Percentiles rank a stretch among this genome's conserved stretches.
phyloP scores from a whole-genome alignment of 1,140 invertebrate species.

The Drosophila ironensis region DNA sequence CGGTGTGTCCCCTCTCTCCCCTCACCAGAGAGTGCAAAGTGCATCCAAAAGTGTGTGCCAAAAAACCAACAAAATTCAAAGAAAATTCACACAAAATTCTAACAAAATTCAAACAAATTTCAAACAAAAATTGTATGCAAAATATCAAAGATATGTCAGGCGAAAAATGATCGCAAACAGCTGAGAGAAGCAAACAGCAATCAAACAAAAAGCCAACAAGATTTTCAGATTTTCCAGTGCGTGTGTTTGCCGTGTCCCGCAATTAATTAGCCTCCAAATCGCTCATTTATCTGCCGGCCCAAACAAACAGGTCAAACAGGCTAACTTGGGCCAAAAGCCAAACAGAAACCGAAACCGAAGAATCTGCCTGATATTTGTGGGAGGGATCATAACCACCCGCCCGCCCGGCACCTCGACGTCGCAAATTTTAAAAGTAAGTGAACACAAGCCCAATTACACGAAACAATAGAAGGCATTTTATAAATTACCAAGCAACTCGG shows the following conservation, averaged over 20 bases:
- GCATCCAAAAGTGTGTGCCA: background rate
- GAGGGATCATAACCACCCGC: no score
- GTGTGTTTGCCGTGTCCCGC: slow-evolving; percentile 9
- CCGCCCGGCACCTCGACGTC: background rate
- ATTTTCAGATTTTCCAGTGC: background rate
- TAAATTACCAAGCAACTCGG: slow-evolving; percentile 2
- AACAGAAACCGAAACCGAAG: background rate
- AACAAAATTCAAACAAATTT: background rate
- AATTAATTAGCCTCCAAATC: slow-evolving; percentile 70
- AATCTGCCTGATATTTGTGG: no score
- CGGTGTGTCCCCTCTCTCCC: background rate
- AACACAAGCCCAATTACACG: slow-evolving; percentile 29
- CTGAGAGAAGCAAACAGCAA: slow-evolving; percentile 17
- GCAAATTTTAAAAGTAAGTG: slow-evolving; percentile 39
- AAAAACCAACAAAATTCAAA: background rate
- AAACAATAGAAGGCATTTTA: slow-evolving; percentile 20
- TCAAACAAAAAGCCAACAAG: slow-evolving; percentile 1
- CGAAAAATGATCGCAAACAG: slow-evolving; percentile 48
- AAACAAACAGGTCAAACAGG: slow-evolving; percentile 46
- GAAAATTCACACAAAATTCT: background rate
- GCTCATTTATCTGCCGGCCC: slow-evolving; percentile 45
- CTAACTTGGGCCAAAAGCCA: slow-evolving; percentile 9
- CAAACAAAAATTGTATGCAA: background rate
- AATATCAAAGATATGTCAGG: slow-evolving; percentile 1
- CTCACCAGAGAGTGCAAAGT: slow-evolving; percentile 6